These are phyloP conservation scores for Struthidea cinerea DNA, from an alignment of 2,113 vertebrate genomes.

Conservation along the genomic window DNA sequence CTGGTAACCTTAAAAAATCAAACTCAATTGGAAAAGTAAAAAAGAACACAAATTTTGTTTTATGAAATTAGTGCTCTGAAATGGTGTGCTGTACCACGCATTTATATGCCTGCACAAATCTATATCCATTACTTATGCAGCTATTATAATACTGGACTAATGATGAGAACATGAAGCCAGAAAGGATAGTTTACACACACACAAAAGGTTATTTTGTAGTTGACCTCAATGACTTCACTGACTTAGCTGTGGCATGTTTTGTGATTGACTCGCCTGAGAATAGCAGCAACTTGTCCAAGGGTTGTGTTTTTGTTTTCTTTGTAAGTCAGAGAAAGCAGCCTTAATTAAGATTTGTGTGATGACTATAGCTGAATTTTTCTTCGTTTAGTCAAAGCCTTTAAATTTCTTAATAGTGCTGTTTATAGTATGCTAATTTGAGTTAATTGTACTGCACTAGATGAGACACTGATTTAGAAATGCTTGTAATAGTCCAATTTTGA, in stretches of 20 bases:
- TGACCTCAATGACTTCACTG: neutral
- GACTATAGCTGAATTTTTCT: conserved; percentile 18
- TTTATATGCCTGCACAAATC: neutral
- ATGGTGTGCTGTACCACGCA: neutral
- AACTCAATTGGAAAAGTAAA: neutral
- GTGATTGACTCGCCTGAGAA: neutral
- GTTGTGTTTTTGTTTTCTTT: conserved; percentile 9
- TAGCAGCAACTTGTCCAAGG: neutral
- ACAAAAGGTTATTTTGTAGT: neutral
- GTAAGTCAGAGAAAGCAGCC: neutral
- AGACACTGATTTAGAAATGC: conserved; percentile 28
- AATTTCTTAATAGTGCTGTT: conserved; percentile 40
- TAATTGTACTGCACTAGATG: conserved; percentile 23
- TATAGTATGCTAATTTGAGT: conserved; percentile 41
- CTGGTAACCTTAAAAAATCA: neutral
- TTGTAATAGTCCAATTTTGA: neutral
- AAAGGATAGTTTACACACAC: neutral
- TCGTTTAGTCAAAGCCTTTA: conserved; percentile 31
- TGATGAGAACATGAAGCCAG: neutral
- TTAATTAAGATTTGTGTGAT: conserved; percentile 57
- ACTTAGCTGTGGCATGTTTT: neutral
- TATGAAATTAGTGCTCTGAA: neutral
- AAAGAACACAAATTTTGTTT: neutral
- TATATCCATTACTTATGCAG: neutral
- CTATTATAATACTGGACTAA: neutral